Base-by-base conservation (phyloP, 2,113 vertebrate species). In the Pseudopipra pipra region DNA sequence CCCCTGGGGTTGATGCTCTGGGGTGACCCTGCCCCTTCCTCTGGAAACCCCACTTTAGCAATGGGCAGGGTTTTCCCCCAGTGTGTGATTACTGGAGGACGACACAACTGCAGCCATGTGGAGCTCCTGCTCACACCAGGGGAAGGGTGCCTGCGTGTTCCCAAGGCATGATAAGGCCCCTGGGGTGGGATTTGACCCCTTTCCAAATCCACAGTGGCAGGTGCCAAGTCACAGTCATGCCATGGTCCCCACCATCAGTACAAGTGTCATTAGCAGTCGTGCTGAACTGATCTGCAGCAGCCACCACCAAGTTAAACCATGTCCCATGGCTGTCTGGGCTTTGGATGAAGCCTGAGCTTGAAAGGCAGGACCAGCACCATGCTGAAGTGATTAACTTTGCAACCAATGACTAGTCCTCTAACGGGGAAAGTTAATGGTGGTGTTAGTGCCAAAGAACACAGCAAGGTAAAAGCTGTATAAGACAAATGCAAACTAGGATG, bases 281-380 rank as follows among this genome's bases (percentile, higher is more conserved):
- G 59, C 49, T 76, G 95, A 58, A 7, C 81, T 7, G 41, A 12
- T 61, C 46, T 85, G 67, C 75, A 59, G 47, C 37, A 56, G 9
- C 33, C 30, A 33, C 41, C 31, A 11, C 19, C 28, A 18, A 6
- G 30, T 39, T n/a, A 41, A 44, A 21, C 0, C 0, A 9, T 22
- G n/a, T 56, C 31, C 41, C 24, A 28, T 47, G 65, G 47, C 39
- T 90, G 63, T 12, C 4, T 19, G 24, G 39, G 61, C 58, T 95
- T 85, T 83, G 55, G 33, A 35, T 63, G 46, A 59, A 37, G 10
- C 27, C 25, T 63, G 47, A 62, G 47, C 27, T 25, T 0, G 0
- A 52, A 71, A 67, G 33, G 47, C 33, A 51, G 68, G 76, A 71
- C n/a, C 25, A 87, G 51, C 31, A 41, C 35, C 10, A 1, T 30